These are phyloP conservation scores for Grantiella picta DNA, from an alignment of 2,113 vertebrate species.

Conservation along the genomic window DNA sequence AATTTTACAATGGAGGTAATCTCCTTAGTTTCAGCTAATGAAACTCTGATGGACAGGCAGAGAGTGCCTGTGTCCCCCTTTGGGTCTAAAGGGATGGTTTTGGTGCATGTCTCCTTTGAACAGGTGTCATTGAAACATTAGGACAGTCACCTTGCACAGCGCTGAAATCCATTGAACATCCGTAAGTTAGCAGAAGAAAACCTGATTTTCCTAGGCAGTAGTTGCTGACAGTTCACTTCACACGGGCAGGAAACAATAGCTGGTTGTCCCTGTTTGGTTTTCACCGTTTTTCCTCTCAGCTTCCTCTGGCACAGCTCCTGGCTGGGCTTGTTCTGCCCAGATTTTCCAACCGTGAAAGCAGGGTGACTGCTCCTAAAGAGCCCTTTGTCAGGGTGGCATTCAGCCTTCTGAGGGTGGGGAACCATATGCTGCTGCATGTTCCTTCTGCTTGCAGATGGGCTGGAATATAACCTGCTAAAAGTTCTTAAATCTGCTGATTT, in stretches of 20 bases:
- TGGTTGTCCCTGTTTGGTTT: not conserved
- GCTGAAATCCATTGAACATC: not conserved
- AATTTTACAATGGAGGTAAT: not conserved
- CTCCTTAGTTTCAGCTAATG: not conserved
- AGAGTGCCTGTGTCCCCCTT: fast-evolving
- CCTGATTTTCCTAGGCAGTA: not conserved
- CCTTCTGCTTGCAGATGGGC: not conserved
- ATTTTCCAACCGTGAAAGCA: not conserved
- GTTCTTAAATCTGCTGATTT: not conserved
- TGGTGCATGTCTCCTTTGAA: not conserved
- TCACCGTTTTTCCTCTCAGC: not conserved
- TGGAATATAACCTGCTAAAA: not conserved
- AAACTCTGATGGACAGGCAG: not conserved
- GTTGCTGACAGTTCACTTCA: not conserved
- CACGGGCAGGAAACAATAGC: fast-evolving
- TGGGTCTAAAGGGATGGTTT: not conserved
- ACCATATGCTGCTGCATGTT: not conserved
- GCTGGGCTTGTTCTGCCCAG: not conserved
- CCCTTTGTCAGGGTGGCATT: not conserved
- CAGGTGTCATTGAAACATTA: fast-evolving
- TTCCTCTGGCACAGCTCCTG: not conserved
- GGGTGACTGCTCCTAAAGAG: not conserved
- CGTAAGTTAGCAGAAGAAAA: not conserved
- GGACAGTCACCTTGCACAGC: fast-evolving
- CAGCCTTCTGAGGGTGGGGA: not conserved